These are phyloP conservation scores for Malacosoma neustria DNA, from an alignment of 2,888 invertebrate genomes.

Conservation along the genomic window DNA sequence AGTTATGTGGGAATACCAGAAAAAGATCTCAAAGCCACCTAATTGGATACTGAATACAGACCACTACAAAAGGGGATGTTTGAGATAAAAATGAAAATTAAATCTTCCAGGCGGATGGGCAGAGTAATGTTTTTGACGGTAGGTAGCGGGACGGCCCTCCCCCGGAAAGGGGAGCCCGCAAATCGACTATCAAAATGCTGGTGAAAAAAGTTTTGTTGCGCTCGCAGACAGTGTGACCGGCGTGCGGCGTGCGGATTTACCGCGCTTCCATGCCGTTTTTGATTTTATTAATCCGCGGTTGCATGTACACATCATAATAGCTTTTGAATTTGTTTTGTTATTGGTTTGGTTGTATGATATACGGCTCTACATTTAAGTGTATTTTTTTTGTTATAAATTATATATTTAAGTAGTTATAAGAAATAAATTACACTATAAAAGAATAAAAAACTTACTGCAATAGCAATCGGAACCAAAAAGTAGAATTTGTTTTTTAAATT, in stretches of 20 bases:
- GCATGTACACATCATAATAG: too few relatives aligned
- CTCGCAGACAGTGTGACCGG: conserved; percentile 52
- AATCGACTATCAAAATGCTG: conserved; percentile 73
- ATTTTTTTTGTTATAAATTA: too few relatives aligned
- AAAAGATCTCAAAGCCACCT: conserved; percentile 68
- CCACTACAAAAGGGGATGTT: conserved; percentile 75
- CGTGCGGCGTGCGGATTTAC: conserved; percentile 41
- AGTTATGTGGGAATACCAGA: conserved; percentile 48
- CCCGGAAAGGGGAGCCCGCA: conserved; percentile 43
- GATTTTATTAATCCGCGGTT: conserved; percentile 27
- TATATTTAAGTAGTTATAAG: too few relatives aligned
- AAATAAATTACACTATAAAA: too few relatives aligned
- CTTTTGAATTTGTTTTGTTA: too few relatives aligned
- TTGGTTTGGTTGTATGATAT: too few relatives aligned
- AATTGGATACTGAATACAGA: conserved; percentile 70
- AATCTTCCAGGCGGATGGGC: conserved; percentile 73
- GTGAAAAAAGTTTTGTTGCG: conserved; percentile 53
- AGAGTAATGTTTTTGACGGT: conserved; percentile 75
- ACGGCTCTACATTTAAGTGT: too few relatives aligned
- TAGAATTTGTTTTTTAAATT: too few relatives aligned
- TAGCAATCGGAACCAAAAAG: too few relatives aligned
- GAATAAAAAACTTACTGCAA: too few relatives aligned
- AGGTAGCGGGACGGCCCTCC: conserved; percentile 38
- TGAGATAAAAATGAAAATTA: conserved; percentile 77
- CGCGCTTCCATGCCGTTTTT: conserved; percentile 32